phyloP scores from a whole-genome alignment of 2,113 vertebrate species.

The Apaloderma vittatum region DNA sequence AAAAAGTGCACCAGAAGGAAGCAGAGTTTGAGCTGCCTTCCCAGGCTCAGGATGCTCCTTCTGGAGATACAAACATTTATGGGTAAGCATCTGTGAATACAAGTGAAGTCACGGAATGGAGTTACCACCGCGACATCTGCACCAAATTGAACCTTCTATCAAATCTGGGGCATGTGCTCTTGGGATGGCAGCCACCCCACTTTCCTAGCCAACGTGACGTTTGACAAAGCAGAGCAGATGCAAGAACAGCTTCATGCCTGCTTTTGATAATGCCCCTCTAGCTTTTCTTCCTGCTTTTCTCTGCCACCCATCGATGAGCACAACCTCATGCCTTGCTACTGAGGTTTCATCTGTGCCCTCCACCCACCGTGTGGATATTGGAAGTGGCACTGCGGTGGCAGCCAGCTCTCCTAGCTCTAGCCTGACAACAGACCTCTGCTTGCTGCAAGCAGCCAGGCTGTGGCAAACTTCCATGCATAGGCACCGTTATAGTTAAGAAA shows the following conservation, averaged over 20 bases:
- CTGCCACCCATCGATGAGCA: not conserved
- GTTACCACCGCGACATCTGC: not conserved
- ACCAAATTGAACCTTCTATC: not conserved
- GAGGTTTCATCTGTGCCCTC: not conserved
- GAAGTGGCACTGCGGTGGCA: not conserved
- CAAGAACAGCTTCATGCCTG: not conserved
- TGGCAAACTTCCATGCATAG: not conserved
- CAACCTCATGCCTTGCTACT: fast-evolving
- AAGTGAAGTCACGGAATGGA: fast-evolving
- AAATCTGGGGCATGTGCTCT: not conserved
- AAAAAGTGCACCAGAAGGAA: not conserved
- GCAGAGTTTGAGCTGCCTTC: not conserved
- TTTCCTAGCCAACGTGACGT: not conserved
- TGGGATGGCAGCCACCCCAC: fast-evolving
- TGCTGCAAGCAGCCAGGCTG: not conserved
- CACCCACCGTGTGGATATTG: fast-evolving
- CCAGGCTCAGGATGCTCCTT: not conserved
- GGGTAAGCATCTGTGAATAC: not conserved
- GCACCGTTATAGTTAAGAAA: not conserved
- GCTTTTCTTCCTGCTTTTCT: not conserved
- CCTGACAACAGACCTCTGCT: not conserved
- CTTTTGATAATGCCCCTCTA: not conserved
- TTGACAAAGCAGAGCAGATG: not conserved
- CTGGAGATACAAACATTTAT: not conserved
- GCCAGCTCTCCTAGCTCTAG: fast-evolving